Conservation (phyloP, 2,888 invertebrate genomes). For the Conops quadrifasciatus region DNA sequence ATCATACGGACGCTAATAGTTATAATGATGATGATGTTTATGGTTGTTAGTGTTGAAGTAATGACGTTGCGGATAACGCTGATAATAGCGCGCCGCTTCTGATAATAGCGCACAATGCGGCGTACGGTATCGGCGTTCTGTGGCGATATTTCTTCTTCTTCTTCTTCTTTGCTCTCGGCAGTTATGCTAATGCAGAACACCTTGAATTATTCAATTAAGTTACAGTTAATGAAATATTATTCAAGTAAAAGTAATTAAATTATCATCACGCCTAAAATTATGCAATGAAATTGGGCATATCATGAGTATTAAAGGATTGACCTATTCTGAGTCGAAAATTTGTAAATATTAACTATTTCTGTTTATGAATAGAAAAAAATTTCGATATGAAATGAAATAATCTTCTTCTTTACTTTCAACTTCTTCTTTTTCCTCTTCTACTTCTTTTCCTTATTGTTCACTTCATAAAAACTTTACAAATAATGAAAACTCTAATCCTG, state of each 20-base stretch:
- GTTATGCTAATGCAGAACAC: conserved; percentile 10
- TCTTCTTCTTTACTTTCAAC: no score
- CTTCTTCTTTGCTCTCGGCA: background rate
- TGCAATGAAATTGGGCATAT: background rate
- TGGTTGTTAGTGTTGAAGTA: background rate
- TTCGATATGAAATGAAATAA: no score
- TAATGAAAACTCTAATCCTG: no score
- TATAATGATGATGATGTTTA: background rate
- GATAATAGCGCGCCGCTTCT: no score
- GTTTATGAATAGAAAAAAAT: no score
- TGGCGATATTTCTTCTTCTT: background rate
- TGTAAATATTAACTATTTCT: no score
- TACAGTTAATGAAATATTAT: conserved; percentile 16
- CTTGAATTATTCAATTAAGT: background rate
- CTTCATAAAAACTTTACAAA: no score
- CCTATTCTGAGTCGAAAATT: no score
- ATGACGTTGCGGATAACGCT: no score
- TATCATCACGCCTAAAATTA: background rate
- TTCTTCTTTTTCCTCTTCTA: no score
- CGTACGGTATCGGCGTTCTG: background rate
- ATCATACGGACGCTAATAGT: background rate
- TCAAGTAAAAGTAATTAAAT: background rate
- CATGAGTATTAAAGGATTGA: background rate
- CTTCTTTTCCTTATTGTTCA: no score
- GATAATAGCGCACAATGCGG: no score